phyloP scores from a whole-genome alignment of 2,888 invertebrate genomes.

The Imbricaverruca yamaguchii region DNA sequence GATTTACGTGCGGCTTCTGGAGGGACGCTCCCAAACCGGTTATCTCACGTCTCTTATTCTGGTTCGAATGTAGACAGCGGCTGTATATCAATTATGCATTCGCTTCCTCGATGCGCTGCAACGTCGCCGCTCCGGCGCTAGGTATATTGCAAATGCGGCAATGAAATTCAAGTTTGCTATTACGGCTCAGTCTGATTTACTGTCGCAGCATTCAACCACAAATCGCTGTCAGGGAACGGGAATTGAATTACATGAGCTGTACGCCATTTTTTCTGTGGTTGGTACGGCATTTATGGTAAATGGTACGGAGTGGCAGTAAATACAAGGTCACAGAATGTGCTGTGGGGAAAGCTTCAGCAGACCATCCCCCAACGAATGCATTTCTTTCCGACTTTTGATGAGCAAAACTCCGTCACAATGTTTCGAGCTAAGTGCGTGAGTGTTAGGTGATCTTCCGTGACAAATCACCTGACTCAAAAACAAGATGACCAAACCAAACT shows the following conservation, averaged over 20 bases:
- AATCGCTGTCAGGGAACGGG: not conserved
- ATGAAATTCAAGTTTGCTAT: slow-evolving; percentile 13
- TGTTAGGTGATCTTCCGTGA: no score
- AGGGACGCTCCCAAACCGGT: not conserved
- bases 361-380: no score
- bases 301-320: not conserved
- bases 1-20: slow-evolving; percentile 1
- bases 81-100: slow-evolving; percentile 7
- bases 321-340: not conserved
- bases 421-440: no score
- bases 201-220: not conserved
- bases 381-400: not conserved
- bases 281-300: not conserved
- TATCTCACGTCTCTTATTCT: not conserved
- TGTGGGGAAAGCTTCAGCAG: not conserved
- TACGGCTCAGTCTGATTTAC: not conserved
- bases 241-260: not conserved
- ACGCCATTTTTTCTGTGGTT: not conserved
- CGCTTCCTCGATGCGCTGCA: not conserved
- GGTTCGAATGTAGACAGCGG: not conserved
- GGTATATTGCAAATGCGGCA: slow-evolving; percentile 9
- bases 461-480: no score
- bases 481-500: no score
- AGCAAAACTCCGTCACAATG: not conserved
- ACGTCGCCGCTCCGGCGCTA: not conserved